A percentile compares a stretch with the other conserved stretches of the same genome.
Evolutionary conservation across 2,113 vertebrate species (phyloP).

Genomic region (Hemicordylus capensis): DNA sequence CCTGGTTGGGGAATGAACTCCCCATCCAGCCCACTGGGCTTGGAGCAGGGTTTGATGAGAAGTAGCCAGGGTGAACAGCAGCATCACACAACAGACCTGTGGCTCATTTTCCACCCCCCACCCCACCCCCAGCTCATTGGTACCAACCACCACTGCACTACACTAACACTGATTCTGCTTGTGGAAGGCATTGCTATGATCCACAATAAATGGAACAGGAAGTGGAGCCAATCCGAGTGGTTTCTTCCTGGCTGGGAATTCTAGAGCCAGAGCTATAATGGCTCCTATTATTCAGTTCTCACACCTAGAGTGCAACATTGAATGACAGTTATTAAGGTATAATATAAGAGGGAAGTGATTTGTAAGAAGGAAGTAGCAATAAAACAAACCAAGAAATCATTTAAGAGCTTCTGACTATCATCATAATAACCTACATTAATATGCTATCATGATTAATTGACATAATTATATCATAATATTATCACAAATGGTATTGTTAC

Average conservation of each 20-base stretch:
- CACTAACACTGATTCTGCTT: not conserved
- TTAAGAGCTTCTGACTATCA: not conserved
- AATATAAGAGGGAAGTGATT: not conserved
- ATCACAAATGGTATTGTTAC: not conserved
- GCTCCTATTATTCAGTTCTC: not conserved
- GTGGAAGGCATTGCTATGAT: not conserved
- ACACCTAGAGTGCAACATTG: not conserved
- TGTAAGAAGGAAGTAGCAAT: not conserved
- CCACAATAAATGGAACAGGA: not conserved
- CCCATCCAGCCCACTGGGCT: too few species aligned
- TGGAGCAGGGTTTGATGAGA: too few species aligned
- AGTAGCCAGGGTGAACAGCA: too few species aligned
- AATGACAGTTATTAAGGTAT: not conserved
- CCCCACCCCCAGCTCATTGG: too few species aligned
- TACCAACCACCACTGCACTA: not conserved
- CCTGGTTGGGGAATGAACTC: too few species aligned
- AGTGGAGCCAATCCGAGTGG: not conserved
- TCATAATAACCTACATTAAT: not conserved
- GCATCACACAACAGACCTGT: too few species aligned
- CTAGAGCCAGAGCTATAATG: not conserved
- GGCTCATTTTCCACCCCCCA: too few species aligned
- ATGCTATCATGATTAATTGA: not conserved
- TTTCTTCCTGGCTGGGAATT: not conserved
- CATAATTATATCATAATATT: not conserved
- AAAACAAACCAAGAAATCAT: not conserved